A percentile compares a stretch with the other conserved stretches of the same genome.
Conservation (phyloP, 2,797 vertebrate genomes). For the Darevskia mixta region DNA sequence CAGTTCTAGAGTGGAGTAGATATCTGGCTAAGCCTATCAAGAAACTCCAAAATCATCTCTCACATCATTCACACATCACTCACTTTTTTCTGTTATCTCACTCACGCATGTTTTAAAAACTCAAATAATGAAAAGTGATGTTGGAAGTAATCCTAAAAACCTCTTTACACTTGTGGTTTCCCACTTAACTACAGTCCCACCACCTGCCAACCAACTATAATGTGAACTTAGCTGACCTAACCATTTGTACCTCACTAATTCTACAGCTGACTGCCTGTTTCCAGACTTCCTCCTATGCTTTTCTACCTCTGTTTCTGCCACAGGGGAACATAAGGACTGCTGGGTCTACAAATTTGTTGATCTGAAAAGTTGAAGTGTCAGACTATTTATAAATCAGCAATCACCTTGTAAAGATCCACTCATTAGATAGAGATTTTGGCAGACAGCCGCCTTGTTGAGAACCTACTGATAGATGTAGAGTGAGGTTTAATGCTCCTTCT, state of each 20-base stretch:
- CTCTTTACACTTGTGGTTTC: neutral
- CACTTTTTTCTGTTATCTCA: neutral
- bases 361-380: neutral
- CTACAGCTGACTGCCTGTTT: neutral
- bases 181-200: neutral
- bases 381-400: constrained; percentile 33
- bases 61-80: neutral
- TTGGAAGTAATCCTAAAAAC: neutral
- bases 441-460: neutral
- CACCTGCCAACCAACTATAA: neutral
- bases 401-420: neutral
- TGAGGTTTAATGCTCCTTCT: neutral
- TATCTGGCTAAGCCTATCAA: neutral
- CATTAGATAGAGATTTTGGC: neutral
- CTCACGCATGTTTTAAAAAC: neutral
- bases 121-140: neutral
- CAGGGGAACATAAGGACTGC: neutral
- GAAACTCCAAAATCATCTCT: neutral
- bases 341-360: neutral
- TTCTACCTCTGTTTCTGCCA: neutral
- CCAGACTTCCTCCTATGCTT: neutral
- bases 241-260: neutral
- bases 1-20: neutral
- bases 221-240: neutral
- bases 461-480: neutral